These are phyloP conservation scores for Ariolimax columbianus DNA, from an alignment of 2,888 invertebrate genomes.

Conservation along the genomic window DNA sequence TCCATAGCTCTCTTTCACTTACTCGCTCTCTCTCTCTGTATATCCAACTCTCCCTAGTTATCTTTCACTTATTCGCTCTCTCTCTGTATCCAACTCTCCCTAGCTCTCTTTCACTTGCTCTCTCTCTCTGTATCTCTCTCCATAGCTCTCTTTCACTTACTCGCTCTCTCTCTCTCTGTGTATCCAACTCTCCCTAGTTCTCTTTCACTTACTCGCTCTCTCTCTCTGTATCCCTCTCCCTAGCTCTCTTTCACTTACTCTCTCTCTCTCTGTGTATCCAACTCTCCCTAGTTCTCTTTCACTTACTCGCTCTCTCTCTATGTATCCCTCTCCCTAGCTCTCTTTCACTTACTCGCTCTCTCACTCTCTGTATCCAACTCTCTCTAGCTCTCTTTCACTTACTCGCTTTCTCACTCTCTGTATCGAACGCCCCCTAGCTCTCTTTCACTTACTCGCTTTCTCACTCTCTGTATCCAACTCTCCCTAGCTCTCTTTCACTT, in stretches of 20 bases:
- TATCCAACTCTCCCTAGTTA: not conserved
- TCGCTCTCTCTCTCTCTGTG: no score
- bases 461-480: no score
- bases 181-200: no score
- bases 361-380: constrained; percentile 27
- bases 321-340: not conserved
- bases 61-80: not conserved
- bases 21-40: no score
- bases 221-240: not conserved
- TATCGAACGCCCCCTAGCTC: no score
- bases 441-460: no score
- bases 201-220: no score
- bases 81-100: not conserved
- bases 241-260: constrained; percentile 12
- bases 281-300: not conserved
- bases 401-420: no score
- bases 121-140: not conserved
- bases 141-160: no score
- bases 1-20: no score
- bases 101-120: not conserved
- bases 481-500: no score
- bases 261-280: constrained; percentile 2
- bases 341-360: not conserved
- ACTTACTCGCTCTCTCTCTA: not conserved
- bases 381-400: constrained; percentile 19